These are phyloP conservation scores for Tachuris rubrigastra DNA, from an alignment of 2,113 vertebrate genomes.

Conservation along the genomic window DNA sequence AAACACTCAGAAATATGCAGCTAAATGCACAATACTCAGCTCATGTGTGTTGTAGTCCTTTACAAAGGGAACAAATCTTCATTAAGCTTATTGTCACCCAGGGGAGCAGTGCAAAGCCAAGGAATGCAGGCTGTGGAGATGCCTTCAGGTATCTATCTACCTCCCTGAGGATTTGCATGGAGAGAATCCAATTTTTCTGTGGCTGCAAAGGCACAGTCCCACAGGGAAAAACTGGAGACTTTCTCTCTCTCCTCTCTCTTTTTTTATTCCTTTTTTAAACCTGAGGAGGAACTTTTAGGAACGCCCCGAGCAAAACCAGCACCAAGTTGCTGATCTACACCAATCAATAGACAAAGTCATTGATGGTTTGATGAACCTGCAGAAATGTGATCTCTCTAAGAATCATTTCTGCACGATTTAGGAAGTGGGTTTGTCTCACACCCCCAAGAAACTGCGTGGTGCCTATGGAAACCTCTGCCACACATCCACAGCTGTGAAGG, in stretches of 20 bases:
- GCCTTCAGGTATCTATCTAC: neutral
- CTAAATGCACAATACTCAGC: neutral
- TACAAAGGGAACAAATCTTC: neutral
- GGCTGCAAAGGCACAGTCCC: neutral
- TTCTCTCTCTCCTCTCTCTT: neutral
- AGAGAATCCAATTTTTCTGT: neutral
- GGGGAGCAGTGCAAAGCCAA: neutral
- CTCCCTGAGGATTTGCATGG: neutral
- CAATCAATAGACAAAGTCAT: neutral
- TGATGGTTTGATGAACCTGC: neutral
- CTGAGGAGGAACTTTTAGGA: neutral
- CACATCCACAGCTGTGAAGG: neutral
- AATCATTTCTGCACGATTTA: neutral
- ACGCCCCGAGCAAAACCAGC: neutral
- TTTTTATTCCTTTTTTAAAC: neutral
- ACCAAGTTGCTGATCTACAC: neutral
- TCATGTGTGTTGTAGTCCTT: fast-evolving
- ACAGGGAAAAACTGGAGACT: neutral
- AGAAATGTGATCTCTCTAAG: neutral
- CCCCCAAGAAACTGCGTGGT: neutral
- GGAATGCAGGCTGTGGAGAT: neutral
- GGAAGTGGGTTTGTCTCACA: neutral
- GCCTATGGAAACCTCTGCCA: neutral
- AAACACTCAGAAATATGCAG: neutral
- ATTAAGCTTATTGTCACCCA: neutral